Evolutionary conservation across 2,888 invertebrate genomes (phyloP).

Genomic region (Phorcus lineatus): DNA sequence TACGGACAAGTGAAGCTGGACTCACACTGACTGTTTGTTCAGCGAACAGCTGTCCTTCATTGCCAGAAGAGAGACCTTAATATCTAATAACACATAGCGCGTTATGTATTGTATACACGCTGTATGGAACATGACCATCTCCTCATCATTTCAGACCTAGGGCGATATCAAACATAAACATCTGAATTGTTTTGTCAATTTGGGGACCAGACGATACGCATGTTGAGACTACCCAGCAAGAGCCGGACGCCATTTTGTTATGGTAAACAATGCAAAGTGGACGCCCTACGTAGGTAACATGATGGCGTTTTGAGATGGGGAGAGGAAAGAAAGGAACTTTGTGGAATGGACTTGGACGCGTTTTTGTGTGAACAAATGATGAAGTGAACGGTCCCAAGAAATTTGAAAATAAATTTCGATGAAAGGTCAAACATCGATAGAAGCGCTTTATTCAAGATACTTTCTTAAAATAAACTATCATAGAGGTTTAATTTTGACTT

Average conservation of each 20-base stretch:
- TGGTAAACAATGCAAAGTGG: not conserved
- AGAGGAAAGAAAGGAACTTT: not conserved
- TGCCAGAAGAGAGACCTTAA: not conserved
- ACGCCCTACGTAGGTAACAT: not conserved
- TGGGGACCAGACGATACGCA: not conserved
- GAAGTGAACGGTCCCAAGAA: too few species aligned
- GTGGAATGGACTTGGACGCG: not conserved
- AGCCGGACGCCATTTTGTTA: not conserved
- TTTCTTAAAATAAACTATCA: too few species aligned
- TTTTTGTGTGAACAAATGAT: too few species aligned
- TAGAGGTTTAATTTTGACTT: too few species aligned
- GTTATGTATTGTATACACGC: not conserved
- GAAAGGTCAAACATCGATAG: too few species aligned
- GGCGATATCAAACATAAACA: not conserved
- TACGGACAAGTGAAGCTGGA: too few species aligned
- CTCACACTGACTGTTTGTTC: too few species aligned
- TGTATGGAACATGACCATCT: not conserved
- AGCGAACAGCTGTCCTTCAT: too few species aligned
- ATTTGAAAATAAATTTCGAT: too few species aligned
- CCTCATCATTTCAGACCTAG: not conserved
- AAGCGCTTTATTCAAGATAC: too few species aligned
- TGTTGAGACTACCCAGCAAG: not conserved
- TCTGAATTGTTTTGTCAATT: not conserved
- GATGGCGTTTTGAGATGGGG: not conserved
- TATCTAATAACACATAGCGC: not conserved